Evolutionary conservation across 2,797 vertebrate genomes (phyloP).

Genomic region (Nannoperca australis): DNA sequence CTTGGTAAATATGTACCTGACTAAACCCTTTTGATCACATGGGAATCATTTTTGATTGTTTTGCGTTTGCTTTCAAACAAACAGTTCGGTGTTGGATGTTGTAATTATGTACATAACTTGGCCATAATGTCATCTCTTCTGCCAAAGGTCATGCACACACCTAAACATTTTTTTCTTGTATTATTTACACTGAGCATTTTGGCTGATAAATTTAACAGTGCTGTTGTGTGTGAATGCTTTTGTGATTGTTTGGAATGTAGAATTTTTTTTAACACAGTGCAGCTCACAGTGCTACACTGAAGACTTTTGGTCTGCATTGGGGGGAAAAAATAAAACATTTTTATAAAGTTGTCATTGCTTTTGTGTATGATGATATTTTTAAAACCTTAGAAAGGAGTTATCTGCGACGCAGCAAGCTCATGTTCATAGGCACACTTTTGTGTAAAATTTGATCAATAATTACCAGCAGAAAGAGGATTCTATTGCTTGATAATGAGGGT

Average conservation of each 20-base stretch:
- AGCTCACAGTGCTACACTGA: constrained; percentile 23
- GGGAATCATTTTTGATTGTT: constrained; percentile 6
- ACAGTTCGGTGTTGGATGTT: constrained; percentile 40
- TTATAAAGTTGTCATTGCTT: constrained; percentile 56
- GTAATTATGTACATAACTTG: constrained; percentile 75
- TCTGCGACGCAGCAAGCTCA: background rate
- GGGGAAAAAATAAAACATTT: constrained; percentile 50
- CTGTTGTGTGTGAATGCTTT: constrained; percentile 37
- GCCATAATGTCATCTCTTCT: constrained; percentile 30
- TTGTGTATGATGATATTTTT: constrained; percentile 35
- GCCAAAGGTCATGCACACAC: constrained; percentile 41
- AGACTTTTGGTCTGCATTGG: background rate
- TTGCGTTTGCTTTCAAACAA: constrained; percentile 13
- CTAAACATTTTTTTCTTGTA: background rate
- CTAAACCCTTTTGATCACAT: constrained; percentile 26
- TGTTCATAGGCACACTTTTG: background rate
- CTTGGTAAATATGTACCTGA: constrained; percentile 1
- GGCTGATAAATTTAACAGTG: constrained; percentile 15
- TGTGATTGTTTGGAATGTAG: constrained; percentile 42
- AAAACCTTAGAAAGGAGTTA: background rate
- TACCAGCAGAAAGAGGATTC: constrained; percentile 15
- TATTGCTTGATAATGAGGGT: constrained; percentile 34
- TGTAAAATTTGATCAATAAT: constrained; percentile 10
- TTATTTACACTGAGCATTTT: constrained; percentile 35
- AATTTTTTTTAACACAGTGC: constrained; percentile 30